Evolutionary conservation across 2,888 invertebrate species (phyloP).

Genomic region (Tipula confusa): DNA sequence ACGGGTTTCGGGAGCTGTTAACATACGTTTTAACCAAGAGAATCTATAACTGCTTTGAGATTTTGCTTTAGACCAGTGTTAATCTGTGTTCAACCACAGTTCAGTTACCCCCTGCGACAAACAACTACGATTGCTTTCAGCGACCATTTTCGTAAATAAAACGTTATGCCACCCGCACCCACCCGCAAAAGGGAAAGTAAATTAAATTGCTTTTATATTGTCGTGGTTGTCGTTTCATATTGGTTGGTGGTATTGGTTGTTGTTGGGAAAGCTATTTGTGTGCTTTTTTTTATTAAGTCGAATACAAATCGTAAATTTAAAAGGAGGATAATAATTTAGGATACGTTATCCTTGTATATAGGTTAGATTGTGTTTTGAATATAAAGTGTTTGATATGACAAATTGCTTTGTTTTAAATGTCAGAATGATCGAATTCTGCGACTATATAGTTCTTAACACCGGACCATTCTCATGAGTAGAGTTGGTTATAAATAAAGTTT

Average conservation of each 20-base stretch:
- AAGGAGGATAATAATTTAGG: slow-evolving; percentile 20
- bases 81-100: too few relatives aligned
- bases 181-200: not conserved
- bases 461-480: not conserved
- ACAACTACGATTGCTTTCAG: too few relatives aligned
- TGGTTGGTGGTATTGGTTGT: not conserved
- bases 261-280: not conserved
- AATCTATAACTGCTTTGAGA: too few relatives aligned
- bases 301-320: slow-evolving; percentile 20
- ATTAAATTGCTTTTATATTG: slow-evolving; percentile 20
- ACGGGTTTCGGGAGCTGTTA: too few relatives aligned
- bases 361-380: slow-evolving; percentile 12
- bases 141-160: too few relatives aligned
- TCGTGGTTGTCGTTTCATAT: slow-evolving; percentile 20
- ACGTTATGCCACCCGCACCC: too few relatives aligned
- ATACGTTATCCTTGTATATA: slow-evolving; percentile 8
- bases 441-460: not conserved
- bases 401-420: not conserved
- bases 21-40: too few relatives aligned
- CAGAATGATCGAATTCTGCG: not conserved
- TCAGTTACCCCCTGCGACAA: too few relatives aligned
- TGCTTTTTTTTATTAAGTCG: slow-evolving; percentile 5
- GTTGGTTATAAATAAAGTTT: not conserved
- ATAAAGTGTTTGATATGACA: not conserved
- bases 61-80: too few relatives aligned